These are phyloP conservation scores for Beaufortia kweichowensis DNA, from an alignment of 2,113 vertebrate species.

Conservation along the genomic window DNA sequence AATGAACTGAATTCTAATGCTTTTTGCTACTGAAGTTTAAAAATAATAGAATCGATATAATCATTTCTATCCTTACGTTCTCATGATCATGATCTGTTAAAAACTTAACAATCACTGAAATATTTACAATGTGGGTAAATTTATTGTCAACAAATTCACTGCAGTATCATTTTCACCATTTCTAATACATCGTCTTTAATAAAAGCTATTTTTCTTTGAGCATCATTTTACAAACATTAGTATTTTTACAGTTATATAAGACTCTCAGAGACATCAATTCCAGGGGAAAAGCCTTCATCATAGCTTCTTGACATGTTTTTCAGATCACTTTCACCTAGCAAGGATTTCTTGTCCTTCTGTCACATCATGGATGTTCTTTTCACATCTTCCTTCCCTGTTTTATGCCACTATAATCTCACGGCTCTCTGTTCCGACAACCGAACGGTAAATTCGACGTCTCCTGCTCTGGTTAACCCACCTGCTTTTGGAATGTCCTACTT, in stretches of 20 bases:
- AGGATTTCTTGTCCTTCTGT: background rate
- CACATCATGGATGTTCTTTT: constrained; percentile 49
- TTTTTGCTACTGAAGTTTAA: too few relatives aligned
- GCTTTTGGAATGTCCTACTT: constrained; percentile 75
- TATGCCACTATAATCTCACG: constrained; percentile 51
- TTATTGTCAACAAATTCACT: too few relatives aligned
- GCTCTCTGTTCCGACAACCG: constrained; percentile 18
- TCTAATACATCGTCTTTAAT: too few relatives aligned
- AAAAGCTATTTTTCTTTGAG: too few relatives aligned
- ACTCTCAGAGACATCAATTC: too few relatives aligned
- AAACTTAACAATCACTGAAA: too few relatives aligned
- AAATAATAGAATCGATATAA: too few relatives aligned
- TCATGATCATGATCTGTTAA: too few relatives aligned
- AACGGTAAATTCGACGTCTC: constrained; percentile 42
- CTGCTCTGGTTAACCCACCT: background rate
- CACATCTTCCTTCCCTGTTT: constrained; percentile 18
- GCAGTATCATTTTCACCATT: too few relatives aligned
- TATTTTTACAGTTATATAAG: background rate
- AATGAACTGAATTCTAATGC: too few relatives aligned
- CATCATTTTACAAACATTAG: background rate
- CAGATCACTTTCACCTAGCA: constrained; percentile 18
- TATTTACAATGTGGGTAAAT: too few relatives aligned
- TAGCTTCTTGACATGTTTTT: constrained; percentile 4
- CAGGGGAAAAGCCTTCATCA: background rate
- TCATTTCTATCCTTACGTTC: too few relatives aligned